These are phyloP conservation scores for Ceratosolen fusciceps DNA, from an alignment of 1,140 invertebrate genomes.

Conservation along the genomic window DNA sequence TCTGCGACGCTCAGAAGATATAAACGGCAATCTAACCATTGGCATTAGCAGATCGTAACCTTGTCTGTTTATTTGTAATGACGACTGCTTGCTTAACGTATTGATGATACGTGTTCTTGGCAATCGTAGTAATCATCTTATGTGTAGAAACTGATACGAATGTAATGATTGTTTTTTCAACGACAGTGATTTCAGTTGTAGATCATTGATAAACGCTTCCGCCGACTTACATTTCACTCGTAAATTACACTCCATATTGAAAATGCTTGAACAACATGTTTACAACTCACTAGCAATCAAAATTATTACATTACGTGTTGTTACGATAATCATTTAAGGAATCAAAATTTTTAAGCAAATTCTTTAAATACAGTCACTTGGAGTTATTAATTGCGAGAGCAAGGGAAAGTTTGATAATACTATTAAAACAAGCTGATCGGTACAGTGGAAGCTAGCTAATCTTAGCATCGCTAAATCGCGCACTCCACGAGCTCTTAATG, in stretches of 20 bases:
- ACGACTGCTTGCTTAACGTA: no score
- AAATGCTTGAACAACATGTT: neutral
- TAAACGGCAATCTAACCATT: no score
- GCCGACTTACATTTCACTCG: neutral
- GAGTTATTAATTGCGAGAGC: neutral
- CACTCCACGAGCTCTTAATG: neutral
- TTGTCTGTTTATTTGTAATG: no score
- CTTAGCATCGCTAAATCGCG: neutral
- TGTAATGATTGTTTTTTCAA: neutral
- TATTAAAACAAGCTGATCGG: neutral
- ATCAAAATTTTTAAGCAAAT: neutral
- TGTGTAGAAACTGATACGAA: neutral
- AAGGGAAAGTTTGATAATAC: neutral
- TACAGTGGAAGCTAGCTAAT: neutral
- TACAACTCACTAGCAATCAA: neutral
- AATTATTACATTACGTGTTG: neutral
- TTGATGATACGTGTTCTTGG: no score
- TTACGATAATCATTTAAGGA: neutral
- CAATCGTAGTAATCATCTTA: no score
- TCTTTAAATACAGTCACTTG: neutral
- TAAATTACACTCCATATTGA: neutral
- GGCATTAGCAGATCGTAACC: no score
- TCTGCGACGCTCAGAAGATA: no score
- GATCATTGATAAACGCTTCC: neutral
- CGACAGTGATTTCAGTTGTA: neutral